Percentiles rank a stretch among this genome's conserved stretches.
phyloP scores from a whole-genome alignment of 2,113 vertebrate species.

The Bubo scandiacus region DNA sequence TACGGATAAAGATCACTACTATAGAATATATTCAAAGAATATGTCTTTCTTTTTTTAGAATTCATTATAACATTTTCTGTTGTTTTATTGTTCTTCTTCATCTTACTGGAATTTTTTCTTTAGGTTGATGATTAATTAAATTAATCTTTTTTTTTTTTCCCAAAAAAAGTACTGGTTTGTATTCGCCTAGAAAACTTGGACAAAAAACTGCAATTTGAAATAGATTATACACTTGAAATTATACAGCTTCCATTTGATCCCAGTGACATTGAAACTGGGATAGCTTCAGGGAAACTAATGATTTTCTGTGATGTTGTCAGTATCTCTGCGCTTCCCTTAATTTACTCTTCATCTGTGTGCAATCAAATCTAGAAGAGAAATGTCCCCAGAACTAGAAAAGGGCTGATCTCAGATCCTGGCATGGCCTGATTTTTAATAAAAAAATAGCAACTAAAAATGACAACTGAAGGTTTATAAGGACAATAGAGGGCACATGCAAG shows the following conservation, averaged over 20 bases:
- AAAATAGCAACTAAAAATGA: background rate
- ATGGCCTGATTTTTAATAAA: background rate
- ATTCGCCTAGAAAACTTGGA: background rate
- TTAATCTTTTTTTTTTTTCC: background rate
- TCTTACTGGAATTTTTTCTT: background rate
- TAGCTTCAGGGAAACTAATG: background rate
- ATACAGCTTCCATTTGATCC: background rate
- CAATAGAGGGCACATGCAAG: background rate
- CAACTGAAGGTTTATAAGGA: background rate
- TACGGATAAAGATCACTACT: background rate
- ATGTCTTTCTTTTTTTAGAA: background rate
- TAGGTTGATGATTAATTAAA: background rate
- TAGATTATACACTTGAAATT: background rate
- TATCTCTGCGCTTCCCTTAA: background rate
- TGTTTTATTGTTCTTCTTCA: background rate
- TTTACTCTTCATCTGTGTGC: background rate
- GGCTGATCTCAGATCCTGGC: background rate
- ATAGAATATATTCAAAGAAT: background rate
- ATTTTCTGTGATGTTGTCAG: background rate
- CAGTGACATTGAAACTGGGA: background rate
- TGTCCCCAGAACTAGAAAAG: background rate
- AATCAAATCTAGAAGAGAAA: background rate
- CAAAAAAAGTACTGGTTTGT: background rate
- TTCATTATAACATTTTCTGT: background rate
- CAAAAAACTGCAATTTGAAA: background rate